Base-by-base conservation (phyloP, 2,113 vertebrate species). In the Oceanites oceanicus region DNA sequence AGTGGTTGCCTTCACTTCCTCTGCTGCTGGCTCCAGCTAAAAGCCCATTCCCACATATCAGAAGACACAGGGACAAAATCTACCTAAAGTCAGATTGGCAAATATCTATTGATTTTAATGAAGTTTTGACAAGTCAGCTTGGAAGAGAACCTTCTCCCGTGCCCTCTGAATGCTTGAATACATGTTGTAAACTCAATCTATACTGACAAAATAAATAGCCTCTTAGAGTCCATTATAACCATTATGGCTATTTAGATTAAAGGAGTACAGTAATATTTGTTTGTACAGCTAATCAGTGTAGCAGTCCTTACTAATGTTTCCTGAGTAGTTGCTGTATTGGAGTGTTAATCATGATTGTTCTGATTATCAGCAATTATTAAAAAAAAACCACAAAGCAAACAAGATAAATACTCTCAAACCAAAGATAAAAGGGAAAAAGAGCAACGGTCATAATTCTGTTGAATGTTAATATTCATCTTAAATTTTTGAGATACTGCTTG, bases 161-260 rank as follows among this genome's bases (percentile, higher is more conserved):
- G 47, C 27, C 59, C 83, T 86, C 65, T 56, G 52, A 84, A 77
- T 13, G 21, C 34, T 56, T 91, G 50, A 92, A 92, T 66, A 77
- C 61, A 44, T 47, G 30, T 40, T 67, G 26, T 59, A 91, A 86
- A 67, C 44, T 84, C 32, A 58, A 22, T 75, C 86, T 81, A 74
- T 91, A 86, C 20, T 0, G 0, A 55, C 6, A 93, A 93, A 94
- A 93, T 58, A 77, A 94, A 92, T 27, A 72, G n/a, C 42, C 59
- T 93, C 63, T 83, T 83, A 55, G 85, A 76, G 75, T 77, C 81
- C 81, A 82, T 92, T 95, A 88, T 75, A 90, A 87, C 29, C 34
- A 52, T 88, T 74, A 92, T 15, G 32, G 75, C 42, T 92, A 74
- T 72, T 88, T 88, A 66, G 75, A 80, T 53, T 76, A 90, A 88